Conservation (phyloP, 2,888 invertebrate genomes). For the Pristionchus maxplancki region DNA sequence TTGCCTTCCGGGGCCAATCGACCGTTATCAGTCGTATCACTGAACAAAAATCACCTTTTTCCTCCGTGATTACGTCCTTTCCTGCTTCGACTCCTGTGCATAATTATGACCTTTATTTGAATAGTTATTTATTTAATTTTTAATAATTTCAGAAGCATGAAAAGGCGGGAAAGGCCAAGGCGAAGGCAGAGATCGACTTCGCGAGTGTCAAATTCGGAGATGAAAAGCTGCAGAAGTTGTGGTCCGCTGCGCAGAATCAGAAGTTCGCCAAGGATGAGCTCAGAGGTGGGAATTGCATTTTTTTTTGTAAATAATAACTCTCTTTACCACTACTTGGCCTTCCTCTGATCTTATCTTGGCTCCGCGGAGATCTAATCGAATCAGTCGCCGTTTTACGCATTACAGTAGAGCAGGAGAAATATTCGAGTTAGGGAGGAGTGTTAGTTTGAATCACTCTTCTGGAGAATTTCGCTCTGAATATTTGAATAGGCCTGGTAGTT, state of each 20-base stretch:
- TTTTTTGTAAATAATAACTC: background rate
- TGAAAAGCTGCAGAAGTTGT: slow-evolving; percentile 66
- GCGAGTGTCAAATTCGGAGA: slow-evolving; percentile 60
- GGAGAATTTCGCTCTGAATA: too few relatives aligned
- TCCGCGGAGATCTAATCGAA: background rate
- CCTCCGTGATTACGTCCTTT: background rate
- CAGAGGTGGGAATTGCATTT: slow-evolving; percentile 51
- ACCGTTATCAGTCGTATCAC: slow-evolving; percentile 8
- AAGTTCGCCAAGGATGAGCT: slow-evolving; percentile 65
- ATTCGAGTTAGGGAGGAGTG: too few relatives aligned
- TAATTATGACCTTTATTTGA: background rate
- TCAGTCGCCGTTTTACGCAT: background rate
- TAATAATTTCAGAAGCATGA: slow-evolving; percentile 40
- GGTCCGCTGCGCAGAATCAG: slow-evolving; percentile 65
- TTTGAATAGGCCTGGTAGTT: too few relatives aligned
- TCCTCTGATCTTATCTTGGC: background rate
- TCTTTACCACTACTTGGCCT: background rate
- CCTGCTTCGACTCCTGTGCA: background rate
- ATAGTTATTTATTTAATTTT: background rate
- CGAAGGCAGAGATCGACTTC: background rate
- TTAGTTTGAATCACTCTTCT: too few relatives aligned
- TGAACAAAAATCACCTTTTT: background rate
- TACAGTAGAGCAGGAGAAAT: too few relatives aligned
- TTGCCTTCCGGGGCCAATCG: slow-evolving; percentile 19
- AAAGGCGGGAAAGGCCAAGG: background rate